These are phyloP conservation scores for Siniperca scherzeri DNA, from an alignment of 2,797 vertebrate species.

Conservation along the genomic window DNA sequence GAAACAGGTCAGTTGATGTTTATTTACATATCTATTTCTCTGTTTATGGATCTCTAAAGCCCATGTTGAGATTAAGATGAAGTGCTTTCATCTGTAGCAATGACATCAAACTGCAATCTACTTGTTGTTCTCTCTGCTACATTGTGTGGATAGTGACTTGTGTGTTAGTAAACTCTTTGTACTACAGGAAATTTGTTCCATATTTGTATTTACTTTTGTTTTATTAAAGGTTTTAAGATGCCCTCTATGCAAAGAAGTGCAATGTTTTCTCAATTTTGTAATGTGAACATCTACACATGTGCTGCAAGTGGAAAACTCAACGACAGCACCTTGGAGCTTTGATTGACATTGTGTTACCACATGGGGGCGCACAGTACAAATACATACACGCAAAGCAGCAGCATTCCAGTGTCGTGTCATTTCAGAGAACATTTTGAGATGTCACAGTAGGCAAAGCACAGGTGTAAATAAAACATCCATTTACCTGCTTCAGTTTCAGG, in stretches of 20 bases:
- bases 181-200: conserved; percentile 63
- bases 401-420: background rate
- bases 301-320: background rate
- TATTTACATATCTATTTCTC: conserved; percentile 45
- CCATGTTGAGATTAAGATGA: conserved; percentile 68
- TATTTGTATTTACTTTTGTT: conserved; percentile 73
- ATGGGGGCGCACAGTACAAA: conserved; percentile 49
- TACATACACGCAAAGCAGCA: background rate
- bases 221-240: conserved; percentile 73
- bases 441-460: background rate
- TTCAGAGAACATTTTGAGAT: background rate
- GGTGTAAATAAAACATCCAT: background rate
- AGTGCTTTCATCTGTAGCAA: conserved; percentile 66
- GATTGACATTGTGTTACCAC: conserved; percentile 40
- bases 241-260: conserved; percentile 62
- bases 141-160: conserved; percentile 59
- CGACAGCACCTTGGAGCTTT: background rate
- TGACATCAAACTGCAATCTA: conserved; percentile 47
- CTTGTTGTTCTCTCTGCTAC: conserved; percentile 64
- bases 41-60: conserved; percentile 48
- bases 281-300: conserved; percentile 3
- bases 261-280: conserved; percentile 33
- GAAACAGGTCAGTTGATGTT: conserved; percentile 38
- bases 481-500: background rate
- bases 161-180: conserved; percentile 74